Percentiles rank a stretch among this genome's conserved stretches.
Evolutionary conservation across 2,797 vertebrate species (phyloP).

Genomic region (Chromobotia macracanthus): DNA sequence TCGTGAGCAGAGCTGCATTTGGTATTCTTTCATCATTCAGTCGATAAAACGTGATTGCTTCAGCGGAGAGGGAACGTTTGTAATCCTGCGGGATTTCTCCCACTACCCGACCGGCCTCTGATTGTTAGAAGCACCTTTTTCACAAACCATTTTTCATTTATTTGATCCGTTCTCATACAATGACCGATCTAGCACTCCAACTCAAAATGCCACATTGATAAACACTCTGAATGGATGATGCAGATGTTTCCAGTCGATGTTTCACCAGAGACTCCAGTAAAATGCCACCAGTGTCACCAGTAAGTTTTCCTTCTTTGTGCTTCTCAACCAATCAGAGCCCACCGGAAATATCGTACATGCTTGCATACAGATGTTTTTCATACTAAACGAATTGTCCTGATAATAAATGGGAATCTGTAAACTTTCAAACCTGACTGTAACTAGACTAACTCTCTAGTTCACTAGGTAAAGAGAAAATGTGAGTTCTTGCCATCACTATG

Average conservation of each 20-base stretch:
- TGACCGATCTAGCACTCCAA: conserved; percentile 35
- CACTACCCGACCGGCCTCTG: conserved; percentile 18
- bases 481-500: too few relatives aligned
- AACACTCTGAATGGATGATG: conserved; percentile 56
- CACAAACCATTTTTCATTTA: conserved; percentile 18
- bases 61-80: conserved; percentile 44
- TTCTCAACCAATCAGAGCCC: conserved; percentile 33
- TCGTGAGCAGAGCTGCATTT: conserved; percentile 39
- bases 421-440: too few relatives aligned
- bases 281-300: conserved; percentile 56
- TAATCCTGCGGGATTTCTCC: conserved; percentile 52
- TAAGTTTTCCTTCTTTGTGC: conserved; percentile 24
- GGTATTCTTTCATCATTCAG: conserved; percentile 52
- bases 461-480: too few relatives aligned
- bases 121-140: conserved; percentile 41
- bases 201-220: conserved; percentile 61
- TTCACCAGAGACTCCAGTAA: conserved; percentile 56
- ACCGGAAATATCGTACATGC: neutral
- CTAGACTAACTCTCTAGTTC: too few relatives aligned
- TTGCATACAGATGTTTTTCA: conserved; percentile 42
- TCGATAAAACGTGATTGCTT: conserved; percentile 56
- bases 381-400: conserved; percentile 11
- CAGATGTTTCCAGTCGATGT: conserved; percentile 47
- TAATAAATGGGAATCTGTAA: neutral
- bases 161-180: conserved; percentile 16